These are phyloP conservation scores for Paedocypris micromegethes DNA, from an alignment of 2,797 vertebrate species.

Conservation along the genomic window DNA sequence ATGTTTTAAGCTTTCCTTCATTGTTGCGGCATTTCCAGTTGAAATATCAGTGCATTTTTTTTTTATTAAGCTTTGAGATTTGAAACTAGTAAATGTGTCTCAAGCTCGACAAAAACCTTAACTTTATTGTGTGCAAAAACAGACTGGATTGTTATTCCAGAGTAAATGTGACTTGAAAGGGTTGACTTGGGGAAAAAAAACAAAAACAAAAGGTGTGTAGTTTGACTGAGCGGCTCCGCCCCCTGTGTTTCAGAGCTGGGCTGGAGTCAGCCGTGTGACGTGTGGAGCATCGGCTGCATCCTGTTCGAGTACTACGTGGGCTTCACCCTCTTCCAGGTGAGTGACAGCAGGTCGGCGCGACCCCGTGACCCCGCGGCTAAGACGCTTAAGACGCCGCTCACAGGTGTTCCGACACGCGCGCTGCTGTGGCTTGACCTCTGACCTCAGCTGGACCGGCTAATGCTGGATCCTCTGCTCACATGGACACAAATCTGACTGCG, in stretches of 20 bases:
- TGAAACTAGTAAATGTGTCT: too few relatives aligned
- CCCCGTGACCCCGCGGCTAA: background rate
- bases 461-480: background rate
- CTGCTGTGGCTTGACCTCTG: constrained; percentile 20
- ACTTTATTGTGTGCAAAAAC: too few relatives aligned
- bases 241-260: constrained; percentile 77
- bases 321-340: constrained; percentile 97
- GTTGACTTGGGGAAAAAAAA: too few relatives aligned
- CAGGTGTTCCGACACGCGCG: background rate
- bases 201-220: too few relatives aligned
- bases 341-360: constrained; percentile 9
- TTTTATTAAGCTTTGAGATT: too few relatives aligned
- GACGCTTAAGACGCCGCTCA: constrained; percentile 34
- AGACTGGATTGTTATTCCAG: too few relatives aligned
- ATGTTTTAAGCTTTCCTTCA: too few relatives aligned
- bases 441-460: constrained; percentile 19
- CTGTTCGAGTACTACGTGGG: constrained; percentile 98
- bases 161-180: too few relatives aligned
- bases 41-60: too few relatives aligned
- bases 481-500: background rate
- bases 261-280: constrained; percentile 95
- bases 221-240: too few relatives aligned
- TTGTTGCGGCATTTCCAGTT: too few relatives aligned
- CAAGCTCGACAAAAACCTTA: too few relatives aligned
- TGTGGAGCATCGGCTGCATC: constrained; percentile 98